Conservation (phyloP, 2,797 vertebrate species). For the Crocodylus rhombifer region DNA sequence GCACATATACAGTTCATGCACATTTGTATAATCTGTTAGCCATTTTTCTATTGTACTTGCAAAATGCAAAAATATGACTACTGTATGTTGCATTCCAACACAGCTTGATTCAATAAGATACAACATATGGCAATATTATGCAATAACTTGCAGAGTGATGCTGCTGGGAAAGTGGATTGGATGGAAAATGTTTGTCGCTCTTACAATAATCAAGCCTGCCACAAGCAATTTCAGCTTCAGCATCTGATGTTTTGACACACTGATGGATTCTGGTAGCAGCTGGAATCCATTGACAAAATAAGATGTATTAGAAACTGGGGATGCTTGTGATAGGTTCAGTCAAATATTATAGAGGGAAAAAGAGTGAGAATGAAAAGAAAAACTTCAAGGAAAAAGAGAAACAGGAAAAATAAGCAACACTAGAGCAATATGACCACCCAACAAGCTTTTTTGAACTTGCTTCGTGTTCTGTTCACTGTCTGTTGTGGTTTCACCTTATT, state of each 20-base stretch:
- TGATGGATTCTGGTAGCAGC: conserved; percentile 20
- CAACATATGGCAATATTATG: background rate
- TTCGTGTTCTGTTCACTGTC: background rate
- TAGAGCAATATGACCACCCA: background rate
- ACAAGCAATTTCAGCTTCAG: conserved; percentile 21
- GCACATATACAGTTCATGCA: background rate
- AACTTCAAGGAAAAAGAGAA: background rate
- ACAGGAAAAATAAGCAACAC: background rate
- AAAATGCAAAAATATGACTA: conserved; percentile 25
- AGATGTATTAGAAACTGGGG: background rate
- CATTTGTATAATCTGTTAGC: background rate
- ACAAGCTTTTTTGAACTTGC: background rate
- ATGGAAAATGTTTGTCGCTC: conserved; percentile 31
- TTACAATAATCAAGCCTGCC: conserved; percentile 30
- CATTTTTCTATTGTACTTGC: conserved; percentile 22
- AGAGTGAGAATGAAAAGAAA: background rate
- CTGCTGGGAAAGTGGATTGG: conserved; percentile 1
- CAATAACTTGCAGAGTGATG: conserved; percentile 33
- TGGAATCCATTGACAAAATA: conserved; percentile 44
- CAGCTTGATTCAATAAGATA: conserved; percentile 32
- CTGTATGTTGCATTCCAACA: background rate
- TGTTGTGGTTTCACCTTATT: background rate
- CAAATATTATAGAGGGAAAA: background rate
- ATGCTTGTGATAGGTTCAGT: background rate
- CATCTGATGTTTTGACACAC: conserved; percentile 33